Evolutionary conservation across 1,140 invertebrate genomes (phyloP).

Genomic region (Papilio polytes): DNA sequence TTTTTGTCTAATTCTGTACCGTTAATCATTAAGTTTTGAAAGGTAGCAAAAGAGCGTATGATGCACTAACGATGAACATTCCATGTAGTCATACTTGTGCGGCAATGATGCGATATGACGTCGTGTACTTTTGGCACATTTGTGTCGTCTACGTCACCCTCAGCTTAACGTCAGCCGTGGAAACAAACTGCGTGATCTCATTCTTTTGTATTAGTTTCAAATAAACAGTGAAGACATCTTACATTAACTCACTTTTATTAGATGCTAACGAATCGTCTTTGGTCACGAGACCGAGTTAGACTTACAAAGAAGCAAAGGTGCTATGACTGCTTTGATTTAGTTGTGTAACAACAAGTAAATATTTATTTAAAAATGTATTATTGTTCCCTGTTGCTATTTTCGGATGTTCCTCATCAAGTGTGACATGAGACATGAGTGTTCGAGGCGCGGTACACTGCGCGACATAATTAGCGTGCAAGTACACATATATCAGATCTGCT

Average conservation of each 20-base stretch:
- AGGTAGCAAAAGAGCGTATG: neutral
- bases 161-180: neutral
- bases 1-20: neutral
- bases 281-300: too few relatives aligned
- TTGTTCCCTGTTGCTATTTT: too few relatives aligned
- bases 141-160: neutral
- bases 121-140: neutral
- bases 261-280: too few relatives aligned
- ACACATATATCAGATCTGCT: too few relatives aligned
- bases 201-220: neutral
- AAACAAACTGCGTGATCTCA: constrained; percentile 12
- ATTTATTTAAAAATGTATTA: too few relatives aligned
- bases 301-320: too few relatives aligned
- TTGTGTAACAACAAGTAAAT: too few relatives aligned
- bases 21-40: neutral
- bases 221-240: neutral
- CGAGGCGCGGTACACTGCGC: neutral
- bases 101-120: neutral
- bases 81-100: neutral
- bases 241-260: neutral
- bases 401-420: too few relatives aligned
- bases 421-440: too few relatives aligned
- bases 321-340: too few relatives aligned
- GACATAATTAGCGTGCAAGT: too few relatives aligned
- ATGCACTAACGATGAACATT: neutral